These are phyloP conservation scores for Trichonephila clavata DNA, from an alignment of 1,140 invertebrate genomes.

Conservation along the genomic window DNA sequence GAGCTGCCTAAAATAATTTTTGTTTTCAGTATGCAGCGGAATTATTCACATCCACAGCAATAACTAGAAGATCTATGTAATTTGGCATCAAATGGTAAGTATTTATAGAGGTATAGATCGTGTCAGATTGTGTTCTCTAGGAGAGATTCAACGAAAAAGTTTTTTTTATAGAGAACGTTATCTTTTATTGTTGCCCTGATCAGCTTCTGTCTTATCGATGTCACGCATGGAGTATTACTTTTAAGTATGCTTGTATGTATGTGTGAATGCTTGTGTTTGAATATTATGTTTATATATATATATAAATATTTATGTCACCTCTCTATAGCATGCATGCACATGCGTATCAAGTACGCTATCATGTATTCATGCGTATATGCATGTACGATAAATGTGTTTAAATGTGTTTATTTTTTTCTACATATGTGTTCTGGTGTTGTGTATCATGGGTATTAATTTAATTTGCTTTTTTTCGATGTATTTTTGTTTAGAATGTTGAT, in stretches of 20 bases:
- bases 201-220: conserved; percentile 34
- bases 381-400: background rate
- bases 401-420: background rate
- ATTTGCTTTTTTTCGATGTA: background rate
- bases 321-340: conserved; percentile 13
- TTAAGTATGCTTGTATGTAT: conserved; percentile 49
- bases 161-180: background rate
- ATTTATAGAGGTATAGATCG: conserved; percentile 35
- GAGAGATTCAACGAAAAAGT: background rate
- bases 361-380: conserved; percentile 30
- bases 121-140: background rate
- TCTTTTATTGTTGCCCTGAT: background rate
- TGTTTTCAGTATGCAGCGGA: conserved; percentile 62
- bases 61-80: conserved; percentile 17
- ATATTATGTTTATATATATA: background rate
- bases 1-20: conserved; percentile 48
- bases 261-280: conserved; percentile 41
- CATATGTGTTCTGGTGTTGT: background rate
- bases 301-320: background rate
- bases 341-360: conserved; percentile 13
- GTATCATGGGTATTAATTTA: background rate
- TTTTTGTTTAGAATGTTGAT: background rate
- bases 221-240: conserved; percentile 40
- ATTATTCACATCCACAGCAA: background rate
- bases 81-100: conserved; percentile 47